Conservation (phyloP, 2,797 vertebrate species). For the Serranus cabrilla region DNA sequence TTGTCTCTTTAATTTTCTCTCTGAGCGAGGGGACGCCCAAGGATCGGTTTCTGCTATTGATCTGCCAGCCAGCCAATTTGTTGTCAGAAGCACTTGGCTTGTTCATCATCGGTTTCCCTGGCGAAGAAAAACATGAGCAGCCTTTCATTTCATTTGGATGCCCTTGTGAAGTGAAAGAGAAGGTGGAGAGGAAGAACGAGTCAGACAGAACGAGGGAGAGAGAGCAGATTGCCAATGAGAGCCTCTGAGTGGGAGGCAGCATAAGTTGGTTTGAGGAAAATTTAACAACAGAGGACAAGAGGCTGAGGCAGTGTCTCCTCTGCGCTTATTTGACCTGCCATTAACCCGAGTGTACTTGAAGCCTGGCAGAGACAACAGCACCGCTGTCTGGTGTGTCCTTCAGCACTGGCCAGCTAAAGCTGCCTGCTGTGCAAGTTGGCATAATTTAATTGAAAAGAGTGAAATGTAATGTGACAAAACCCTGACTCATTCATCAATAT, state of each 20-base stretch:
- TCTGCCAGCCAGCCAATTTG: constrained; percentile 53
- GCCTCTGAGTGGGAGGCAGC: constrained; percentile 65
- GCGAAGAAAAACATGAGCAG: constrained; percentile 50
- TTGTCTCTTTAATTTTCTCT: constrained; percentile 38
- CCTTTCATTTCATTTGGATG: constrained; percentile 60
- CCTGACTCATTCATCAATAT: constrained; percentile 70
- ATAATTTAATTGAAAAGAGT: constrained; percentile 66
- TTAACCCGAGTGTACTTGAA: constrained; percentile 69
- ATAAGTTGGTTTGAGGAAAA: constrained; percentile 57
- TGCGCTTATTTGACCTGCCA: constrained; percentile 56
- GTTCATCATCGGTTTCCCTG: constrained; percentile 62
- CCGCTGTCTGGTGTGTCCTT: constrained; percentile 67
- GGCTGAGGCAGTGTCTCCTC: constrained; percentile 56
- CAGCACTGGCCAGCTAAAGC: constrained; percentile 39
- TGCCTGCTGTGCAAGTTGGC: constrained; percentile 42
- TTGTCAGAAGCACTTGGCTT: constrained; percentile 53
- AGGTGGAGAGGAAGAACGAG: constrained; percentile 40
- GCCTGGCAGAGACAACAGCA: constrained; percentile 47
- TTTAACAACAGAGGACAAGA: constrained; percentile 54
- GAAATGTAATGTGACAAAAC: constrained; percentile 73
- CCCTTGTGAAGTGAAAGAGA: constrained; percentile 52
- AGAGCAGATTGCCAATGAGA: constrained; percentile 49
- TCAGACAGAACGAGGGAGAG: constrained; percentile 26
- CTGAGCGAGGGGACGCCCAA: constrained; percentile 34
- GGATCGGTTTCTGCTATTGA: constrained; percentile 63